Evolutionary conservation across 2,113 vertebrate species (phyloP), one percentile per base, ranked within the genome.

Genomic region (Antechinus flavipes): DNA sequence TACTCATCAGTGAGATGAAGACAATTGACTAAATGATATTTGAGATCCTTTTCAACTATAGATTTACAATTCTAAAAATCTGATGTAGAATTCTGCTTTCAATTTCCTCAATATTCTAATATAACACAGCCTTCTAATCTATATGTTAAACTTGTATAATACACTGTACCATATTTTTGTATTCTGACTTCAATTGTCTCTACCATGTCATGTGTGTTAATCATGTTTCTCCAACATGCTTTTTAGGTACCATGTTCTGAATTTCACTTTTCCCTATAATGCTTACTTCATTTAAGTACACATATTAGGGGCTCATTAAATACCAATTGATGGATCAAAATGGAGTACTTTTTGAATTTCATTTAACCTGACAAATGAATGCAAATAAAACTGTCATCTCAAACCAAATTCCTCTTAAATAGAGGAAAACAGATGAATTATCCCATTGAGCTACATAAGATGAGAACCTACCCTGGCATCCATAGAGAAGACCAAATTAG

Each of bases 301-400:
- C 96, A 93, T 96, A 97, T 95, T 97, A 97, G 97, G 92, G 84
- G 50, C 94, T 96, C 53, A 76, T 95, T 96, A 97, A 95, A 96
- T 96, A 94, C 90, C 94, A 90, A 47, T 16, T 56, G 56, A 54
- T 90, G 91, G 93, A 92, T 89, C 91, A 30, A 55, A 95, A 91
- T n/a, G 25, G 52, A 35, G 19, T 24, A 89, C 8, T 4, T 52
- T 58, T 47, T 84, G 35, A 84, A 89, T 94, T 94, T 96, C 56
- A 92, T 94, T 95, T 53, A 84, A 54, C 89, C 84, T 47, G 54
- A 22, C 92, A 95, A 96, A 92, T 94, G 52, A 95, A 95, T 91
- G 91, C 0, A 7, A 94, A 93, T 90, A 95, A 91, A 95, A 89
- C 89, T 54, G 35, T 42, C 30, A 30, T 53, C n/a, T 30, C 27